Evolutionary conservation across 2,888 invertebrate genomes (phyloP).

Genomic region (Lasioglossum morio): DNA sequence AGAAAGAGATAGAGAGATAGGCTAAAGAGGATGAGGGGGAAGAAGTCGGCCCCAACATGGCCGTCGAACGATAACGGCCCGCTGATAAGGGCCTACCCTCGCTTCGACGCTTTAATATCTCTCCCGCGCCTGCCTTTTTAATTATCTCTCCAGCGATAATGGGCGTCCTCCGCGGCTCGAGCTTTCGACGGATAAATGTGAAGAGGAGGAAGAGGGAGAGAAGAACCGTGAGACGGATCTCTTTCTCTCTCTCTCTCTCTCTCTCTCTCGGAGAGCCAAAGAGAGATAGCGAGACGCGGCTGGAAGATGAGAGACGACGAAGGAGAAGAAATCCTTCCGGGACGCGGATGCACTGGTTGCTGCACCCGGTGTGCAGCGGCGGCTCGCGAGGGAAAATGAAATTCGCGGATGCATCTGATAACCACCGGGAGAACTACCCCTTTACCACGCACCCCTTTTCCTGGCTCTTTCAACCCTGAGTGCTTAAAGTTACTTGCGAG

Average conservation of each 20-base stretch:
- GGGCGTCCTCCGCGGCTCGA: conserved; percentile 73
- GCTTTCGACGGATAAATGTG: conserved; percentile 76
- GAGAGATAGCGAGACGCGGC: not conserved
- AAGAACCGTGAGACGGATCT: conserved; percentile 27
- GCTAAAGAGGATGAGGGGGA: conserved; percentile 24
- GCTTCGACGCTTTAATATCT: conserved; percentile 75
- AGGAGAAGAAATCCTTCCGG: conserved; percentile 63
- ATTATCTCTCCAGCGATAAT: conserved; percentile 81
- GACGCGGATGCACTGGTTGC: conserved; percentile 27
- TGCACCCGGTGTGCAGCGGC: not conserved
- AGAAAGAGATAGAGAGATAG: conserved; percentile 16
- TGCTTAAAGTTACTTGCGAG: conserved; percentile 37
- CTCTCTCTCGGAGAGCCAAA: not conserved
- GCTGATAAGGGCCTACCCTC: conserved; percentile 79
- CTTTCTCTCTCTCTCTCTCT: not conserved
- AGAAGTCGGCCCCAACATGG: conserved; percentile 69
- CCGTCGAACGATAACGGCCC: conserved; percentile 79
- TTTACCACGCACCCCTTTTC: too few relatives aligned
- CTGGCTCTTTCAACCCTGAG: not conserved
- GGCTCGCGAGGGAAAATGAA: conserved; percentile 55
- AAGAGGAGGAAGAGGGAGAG: conserved; percentile 53
- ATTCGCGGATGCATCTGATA: conserved; percentile 56
- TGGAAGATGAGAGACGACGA: not conserved
- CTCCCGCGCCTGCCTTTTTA: conserved; percentile 79
- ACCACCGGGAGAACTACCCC: conserved; percentile 30